Evolutionary conservation across 1,140 invertebrate genomes (phyloP), one percentile per base, ranked within the genome.

Genomic region (Dinothrombium tinctorium): DNA sequence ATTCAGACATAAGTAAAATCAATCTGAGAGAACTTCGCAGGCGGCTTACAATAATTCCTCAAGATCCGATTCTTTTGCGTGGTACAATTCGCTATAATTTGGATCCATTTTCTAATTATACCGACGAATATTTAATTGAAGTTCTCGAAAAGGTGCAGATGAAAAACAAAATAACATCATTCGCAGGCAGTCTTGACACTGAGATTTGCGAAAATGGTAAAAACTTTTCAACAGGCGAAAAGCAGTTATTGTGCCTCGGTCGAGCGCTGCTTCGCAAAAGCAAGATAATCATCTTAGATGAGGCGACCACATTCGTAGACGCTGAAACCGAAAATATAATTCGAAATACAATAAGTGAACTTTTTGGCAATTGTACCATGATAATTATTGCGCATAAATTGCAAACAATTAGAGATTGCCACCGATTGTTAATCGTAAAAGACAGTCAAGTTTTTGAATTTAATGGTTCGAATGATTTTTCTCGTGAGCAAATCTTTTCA

Each of bases 281-380:
- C 50, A 64, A 63, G 41, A 65, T 74, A n/a, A 55, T 77, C 0
- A 56, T 76, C 4, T 55, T 77, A 40, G 74, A 77, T 53, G 73
- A 76, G 54, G 74, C 72, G 2, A 76, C 73, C 0, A 72, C 74
- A 1, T 74, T 73, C 41, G 66, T 92, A 31, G 87, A 95, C 61
- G 62, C 69, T 40, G 76, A 82, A 41, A 50, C 32, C 15, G 59
- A 59, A 42, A 50, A 51, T 37, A 45, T 58, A 11, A 58, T 60
- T 25, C 57, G 59, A 41, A 40, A 47, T 36, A 56, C 57, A 7
- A 57, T 60, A 25, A 37, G 52, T 22, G 42, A 15, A 2, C 15
- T 21, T 12, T 37, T 45, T 11, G 20, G 17, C 5, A 9, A 33
- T 11, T 24, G 12, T 3, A 45, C 43, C n/a, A 29, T 45, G 19